These are phyloP conservation scores for Seira ritae DNA, from an alignment of 2,888 invertebrate species.

Conservation along the genomic window DNA sequence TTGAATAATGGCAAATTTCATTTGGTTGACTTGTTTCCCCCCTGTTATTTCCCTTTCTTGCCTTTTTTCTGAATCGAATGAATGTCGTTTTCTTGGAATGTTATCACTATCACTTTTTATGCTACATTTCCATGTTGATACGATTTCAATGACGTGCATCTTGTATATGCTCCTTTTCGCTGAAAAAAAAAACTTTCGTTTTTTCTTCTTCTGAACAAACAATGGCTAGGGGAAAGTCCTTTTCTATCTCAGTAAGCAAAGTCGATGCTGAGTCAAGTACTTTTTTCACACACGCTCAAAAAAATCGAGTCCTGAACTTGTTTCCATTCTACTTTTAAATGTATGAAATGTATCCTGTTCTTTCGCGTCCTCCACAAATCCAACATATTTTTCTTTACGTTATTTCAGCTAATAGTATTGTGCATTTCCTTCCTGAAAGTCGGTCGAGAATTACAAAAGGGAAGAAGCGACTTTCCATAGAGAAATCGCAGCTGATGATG, in stretches of 20 bases:
- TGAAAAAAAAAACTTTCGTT: constrained; percentile 19
- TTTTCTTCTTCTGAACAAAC: constrained; percentile 30
- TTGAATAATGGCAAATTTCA: constrained; percentile 36
- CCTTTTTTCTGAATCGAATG: constrained; percentile 17
- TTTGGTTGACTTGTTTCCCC: constrained; percentile 20
- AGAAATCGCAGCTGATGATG: background rate
- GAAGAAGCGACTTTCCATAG: background rate
- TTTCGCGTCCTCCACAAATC: no score
- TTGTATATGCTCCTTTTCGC: background rate
- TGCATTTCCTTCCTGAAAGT: no score
- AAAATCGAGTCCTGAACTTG: background rate
- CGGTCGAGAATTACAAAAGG: no score
- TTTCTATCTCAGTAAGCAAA: constrained; percentile 19
- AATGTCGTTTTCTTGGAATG: constrained; percentile 37
- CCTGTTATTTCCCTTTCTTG: background rate
- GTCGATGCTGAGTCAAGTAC: constrained; percentile 47
- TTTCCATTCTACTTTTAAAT: no score
- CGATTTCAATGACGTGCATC: constrained; percentile 21
- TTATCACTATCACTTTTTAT: constrained; percentile 25
- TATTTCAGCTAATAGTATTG: no score
- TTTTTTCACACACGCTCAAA: constrained; percentile 22
- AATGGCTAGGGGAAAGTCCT: constrained; percentile 10
- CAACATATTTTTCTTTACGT: no score
- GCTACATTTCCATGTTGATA: constrained; percentile 31
- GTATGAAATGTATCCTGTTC: no score